Evolutionary conservation across 2,797 vertebrate species (phyloP), one percentile per base, ranked within the genome.

Genomic region (Xiphorhynchus erythropygius): DNA sequence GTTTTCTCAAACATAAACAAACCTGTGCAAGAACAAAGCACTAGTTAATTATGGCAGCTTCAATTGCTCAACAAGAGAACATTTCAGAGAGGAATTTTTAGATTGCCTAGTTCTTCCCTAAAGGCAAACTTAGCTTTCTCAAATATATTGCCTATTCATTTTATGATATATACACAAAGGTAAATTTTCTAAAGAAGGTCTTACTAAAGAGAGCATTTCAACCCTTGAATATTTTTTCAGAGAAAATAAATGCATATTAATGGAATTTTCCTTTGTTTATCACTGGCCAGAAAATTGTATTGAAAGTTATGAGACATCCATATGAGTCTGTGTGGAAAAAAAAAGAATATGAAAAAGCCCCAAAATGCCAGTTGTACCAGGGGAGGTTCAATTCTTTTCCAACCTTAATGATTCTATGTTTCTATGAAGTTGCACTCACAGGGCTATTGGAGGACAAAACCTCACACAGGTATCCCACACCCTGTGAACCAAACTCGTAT

Each of bases 1-100:
- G 89, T 96, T 97, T 94, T 96, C 95, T 97, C 52, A 81, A 96
- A 94, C 89, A 89, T 96, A 97, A 97, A 96, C 94, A 97, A 97
- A 97, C 91, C 84, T 88, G 73, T 77, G 59, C 2, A 11, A 71
- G 89, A 96, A 94, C 91, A 97, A 97, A 97, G 89, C 69, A 65
- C n/a, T 71, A 53, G 85, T 96, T 95, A 95, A 96, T 96, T 95
- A 92, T 55, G 75, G 76, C 50, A 96, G 63, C 78, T 97, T 95
- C 93, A 76, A 64, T 47, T 90, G 84, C 52, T 94, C 84, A 91
- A 84, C 92, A 84, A 83, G 90, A 94, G 87, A 95, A 93, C 35
- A 62, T 96, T 92, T 94, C 67, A 73, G 60, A 94, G 87, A 73
- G 41, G 60, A 94, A 88, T 85, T 87, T 94, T 92, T 85, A 68